Conservation (phyloP, 2,797 vertebrate genomes). For the Pristis pectinata region DNA sequence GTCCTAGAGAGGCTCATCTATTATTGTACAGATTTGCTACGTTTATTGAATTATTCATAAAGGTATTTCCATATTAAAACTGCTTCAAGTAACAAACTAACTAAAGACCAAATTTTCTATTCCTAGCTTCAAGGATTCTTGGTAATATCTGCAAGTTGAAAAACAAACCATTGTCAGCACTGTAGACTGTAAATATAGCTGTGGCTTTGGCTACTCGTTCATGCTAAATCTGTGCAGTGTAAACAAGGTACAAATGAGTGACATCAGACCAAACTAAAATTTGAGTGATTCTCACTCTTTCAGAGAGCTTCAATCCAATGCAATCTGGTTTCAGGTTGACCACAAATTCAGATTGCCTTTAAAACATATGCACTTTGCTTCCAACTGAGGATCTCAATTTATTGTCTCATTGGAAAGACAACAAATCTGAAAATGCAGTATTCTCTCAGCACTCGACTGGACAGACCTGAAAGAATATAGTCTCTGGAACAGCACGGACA, state of each 20-base stretch:
- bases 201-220: too few relatives aligned
- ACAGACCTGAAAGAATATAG: too few relatives aligned
- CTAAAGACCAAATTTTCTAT: background rate
- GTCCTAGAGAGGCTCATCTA: background rate
- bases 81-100: background rate
- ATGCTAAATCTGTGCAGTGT: background rate
- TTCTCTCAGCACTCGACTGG: background rate
- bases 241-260: background rate
- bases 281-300: background rate
- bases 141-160: background rate
- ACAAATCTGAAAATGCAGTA: background rate
- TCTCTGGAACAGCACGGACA: too few relatives aligned
- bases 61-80: background rate
- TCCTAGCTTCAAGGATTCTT: background rate
- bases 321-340: background rate
- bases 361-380: background rate
- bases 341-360: background rate
- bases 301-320: background rate
- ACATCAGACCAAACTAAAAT: background rate
- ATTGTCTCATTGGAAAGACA: background rate
- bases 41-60: constrained; percentile 24
- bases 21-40: background rate
- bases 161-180: background rate
- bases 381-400: background rate
- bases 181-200: too few relatives aligned